phyloP scores from a whole-genome alignment of 2,888 invertebrate species.

The Hemithea aestivaria region DNA sequence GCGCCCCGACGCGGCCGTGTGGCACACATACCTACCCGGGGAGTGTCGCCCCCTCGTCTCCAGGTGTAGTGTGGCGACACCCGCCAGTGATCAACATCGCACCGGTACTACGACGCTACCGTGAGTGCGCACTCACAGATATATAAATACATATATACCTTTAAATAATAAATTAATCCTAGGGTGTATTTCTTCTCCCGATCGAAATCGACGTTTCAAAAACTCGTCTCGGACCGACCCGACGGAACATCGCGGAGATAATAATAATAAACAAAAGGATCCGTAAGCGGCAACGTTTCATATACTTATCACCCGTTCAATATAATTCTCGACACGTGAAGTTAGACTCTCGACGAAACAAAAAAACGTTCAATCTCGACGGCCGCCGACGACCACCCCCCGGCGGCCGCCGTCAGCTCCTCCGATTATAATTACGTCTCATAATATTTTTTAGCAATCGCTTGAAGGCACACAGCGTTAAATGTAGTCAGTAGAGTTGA shows the following conservation, averaged over 20 bases:
- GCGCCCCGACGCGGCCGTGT: slow-evolving; percentile 5
- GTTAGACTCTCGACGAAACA: slow-evolving; percentile 66
- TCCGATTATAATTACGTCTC: slow-evolving; percentile 73
- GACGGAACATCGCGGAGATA: slow-evolving; percentile 75
- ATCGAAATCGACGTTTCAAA: slow-evolving; percentile 76
- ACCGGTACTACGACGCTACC: slow-evolving; percentile 67
- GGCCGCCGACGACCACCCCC: slow-evolving; percentile 64
- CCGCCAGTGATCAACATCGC: slow-evolving; percentile 74
- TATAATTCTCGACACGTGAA: slow-evolving; percentile 79
- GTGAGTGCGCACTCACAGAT: slow-evolving; percentile 64
- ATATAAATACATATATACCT: slow-evolving; percentile 62
- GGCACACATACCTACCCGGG: slow-evolving; percentile 14
- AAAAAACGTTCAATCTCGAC: slow-evolving; percentile 48
- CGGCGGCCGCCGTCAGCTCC: slow-evolving; percentile 66
- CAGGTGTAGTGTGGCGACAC: slow-evolving; percentile 19
- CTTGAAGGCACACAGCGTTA: slow-evolving; percentile 91
- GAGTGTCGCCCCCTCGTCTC: slow-evolving; percentile 19
- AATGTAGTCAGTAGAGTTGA: slow-evolving; percentile 79
- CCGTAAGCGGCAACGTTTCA: slow-evolving; percentile 78
- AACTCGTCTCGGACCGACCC: slow-evolving; percentile 77
- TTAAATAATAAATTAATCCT: slow-evolving; percentile 72
- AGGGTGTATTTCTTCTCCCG: slow-evolving; percentile 78
- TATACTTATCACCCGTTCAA: slow-evolving; percentile 74
- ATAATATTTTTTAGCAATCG: slow-evolving; percentile 84
- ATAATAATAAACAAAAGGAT: slow-evolving; percentile 74